These are phyloP conservation scores for Philopotamus ludificatus DNA, from an alignment of 1,140 invertebrate species.

Conservation along the genomic window DNA sequence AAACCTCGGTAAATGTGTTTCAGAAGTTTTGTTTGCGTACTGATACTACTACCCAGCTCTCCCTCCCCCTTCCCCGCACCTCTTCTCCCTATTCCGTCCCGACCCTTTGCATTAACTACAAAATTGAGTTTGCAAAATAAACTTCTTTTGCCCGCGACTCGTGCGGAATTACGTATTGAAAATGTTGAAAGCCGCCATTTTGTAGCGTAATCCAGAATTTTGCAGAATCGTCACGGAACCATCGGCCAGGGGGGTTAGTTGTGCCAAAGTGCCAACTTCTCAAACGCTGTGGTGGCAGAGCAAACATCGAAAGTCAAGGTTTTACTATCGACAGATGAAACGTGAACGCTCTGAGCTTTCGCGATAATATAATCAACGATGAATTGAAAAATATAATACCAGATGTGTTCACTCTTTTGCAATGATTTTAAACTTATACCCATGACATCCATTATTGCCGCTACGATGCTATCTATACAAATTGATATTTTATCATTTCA, in stretches of 20 bases:
- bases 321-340: too few relatives aligned
- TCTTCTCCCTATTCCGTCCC: too few relatives aligned
- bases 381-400: too few relatives aligned
- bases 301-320: conserved; percentile 30
- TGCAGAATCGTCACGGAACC: conserved; percentile 28
- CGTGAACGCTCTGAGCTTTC: background rate
- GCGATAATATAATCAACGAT: too few relatives aligned
- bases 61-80: too few relatives aligned
- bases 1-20: conserved; percentile 5
- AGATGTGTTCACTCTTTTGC: too few relatives aligned
- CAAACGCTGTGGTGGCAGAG: conserved; percentile 5
- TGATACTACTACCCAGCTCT: background rate
- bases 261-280: background rate
- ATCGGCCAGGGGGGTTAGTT: background rate
- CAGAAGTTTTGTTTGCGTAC: conserved; percentile 1
- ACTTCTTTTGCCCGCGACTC: background rate
- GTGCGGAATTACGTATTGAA: background rate
- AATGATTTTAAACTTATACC: too few relatives aligned
- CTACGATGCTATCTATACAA: too few relatives aligned
- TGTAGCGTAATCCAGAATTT: conserved; percentile 23
- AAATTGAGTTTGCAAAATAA: conserved; percentile 13
- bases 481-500: too few relatives aligned
- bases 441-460: too few relatives aligned
- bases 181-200: conserved; percentile 12
- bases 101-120: background rate